These are phyloP conservation scores for Chloebia gouldiae DNA, from an alignment of 2,113 vertebrate species.

Conservation along the genomic window DNA sequence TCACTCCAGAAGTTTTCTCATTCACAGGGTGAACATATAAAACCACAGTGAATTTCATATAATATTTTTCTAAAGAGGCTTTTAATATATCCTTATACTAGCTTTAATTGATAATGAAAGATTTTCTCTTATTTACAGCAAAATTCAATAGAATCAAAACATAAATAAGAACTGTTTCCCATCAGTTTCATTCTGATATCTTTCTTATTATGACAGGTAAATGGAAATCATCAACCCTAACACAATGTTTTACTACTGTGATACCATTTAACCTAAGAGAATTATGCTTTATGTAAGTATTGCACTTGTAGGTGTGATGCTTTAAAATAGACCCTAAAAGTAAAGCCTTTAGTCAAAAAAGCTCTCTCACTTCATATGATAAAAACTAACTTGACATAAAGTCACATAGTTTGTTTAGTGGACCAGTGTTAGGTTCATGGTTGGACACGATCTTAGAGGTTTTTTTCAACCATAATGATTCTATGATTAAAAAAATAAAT, in stretches of 20 bases:
- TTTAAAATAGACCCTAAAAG: neutral
- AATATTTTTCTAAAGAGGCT: neutral
- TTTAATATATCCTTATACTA: neutral
- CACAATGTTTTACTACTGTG: neutral
- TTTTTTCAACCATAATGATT: neutral
- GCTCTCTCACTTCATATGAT: neutral
- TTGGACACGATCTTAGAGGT: accelerated
- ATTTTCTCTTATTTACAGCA: neutral
- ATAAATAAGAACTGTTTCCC: neutral
- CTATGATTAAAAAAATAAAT: neutral
- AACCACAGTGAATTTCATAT: neutral
- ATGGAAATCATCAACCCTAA: neutral
- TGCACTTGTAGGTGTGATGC: neutral
- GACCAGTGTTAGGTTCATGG: neutral
- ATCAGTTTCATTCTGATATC: neutral
- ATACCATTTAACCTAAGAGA: neutral
- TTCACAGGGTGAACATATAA: neutral
- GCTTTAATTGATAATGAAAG: neutral
- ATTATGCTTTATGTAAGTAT: neutral
- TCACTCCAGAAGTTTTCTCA: neutral
- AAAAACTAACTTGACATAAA: neutral
- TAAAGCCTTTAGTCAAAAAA: neutral
- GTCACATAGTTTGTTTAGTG: neutral
- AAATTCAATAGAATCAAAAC: neutral
- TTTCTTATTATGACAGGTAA: neutral